These are phyloP conservation scores for Scaptomyza pallida DNA, from an alignment of 1,140 invertebrate genomes.

Conservation along the genomic window DNA sequence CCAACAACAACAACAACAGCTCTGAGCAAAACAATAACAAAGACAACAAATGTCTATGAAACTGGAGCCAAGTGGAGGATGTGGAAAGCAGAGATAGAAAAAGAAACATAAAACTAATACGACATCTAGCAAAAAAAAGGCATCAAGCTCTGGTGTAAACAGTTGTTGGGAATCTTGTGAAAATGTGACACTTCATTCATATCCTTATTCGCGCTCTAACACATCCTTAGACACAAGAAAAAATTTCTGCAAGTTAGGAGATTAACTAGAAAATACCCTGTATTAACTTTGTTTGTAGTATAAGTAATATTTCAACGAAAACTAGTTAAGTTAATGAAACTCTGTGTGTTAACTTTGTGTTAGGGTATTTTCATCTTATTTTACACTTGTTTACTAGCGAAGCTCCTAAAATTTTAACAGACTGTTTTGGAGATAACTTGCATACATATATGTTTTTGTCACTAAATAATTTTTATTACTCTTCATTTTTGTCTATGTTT, in stretches of 20 bases:
- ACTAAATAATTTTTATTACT: conserved; percentile 38
- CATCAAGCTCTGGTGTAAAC: conserved; percentile 32
- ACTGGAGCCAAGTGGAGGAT: neutral
- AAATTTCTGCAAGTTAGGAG: neutral
- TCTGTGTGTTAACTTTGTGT: neutral
- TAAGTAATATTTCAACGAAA: too few species aligned
- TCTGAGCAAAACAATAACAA: conserved; percentile 37
- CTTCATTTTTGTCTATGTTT: neutral
- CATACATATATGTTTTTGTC: neutral
- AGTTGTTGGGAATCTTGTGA: conserved; percentile 52
- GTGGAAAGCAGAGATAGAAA: neutral
- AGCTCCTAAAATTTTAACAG: neutral
- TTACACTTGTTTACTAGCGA: neutral
- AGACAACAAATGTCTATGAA: neutral
- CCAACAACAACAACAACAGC: conserved; percentile 21
- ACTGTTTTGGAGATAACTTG: neutral
- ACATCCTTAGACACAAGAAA: neutral
- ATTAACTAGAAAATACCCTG: neutral
- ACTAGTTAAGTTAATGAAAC: too few species aligned
- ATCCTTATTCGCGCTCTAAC: conserved; percentile 24
- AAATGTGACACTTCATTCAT: conserved; percentile 74
- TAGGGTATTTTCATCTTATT: neutral
- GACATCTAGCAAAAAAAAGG: conserved; percentile 50
- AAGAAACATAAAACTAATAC: conserved; percentile 69
- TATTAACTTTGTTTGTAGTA: too few species aligned